These are phyloP conservation scores for Palloptera scutellata DNA, from an alignment of 2,888 invertebrate species.

Conservation along the genomic window DNA sequence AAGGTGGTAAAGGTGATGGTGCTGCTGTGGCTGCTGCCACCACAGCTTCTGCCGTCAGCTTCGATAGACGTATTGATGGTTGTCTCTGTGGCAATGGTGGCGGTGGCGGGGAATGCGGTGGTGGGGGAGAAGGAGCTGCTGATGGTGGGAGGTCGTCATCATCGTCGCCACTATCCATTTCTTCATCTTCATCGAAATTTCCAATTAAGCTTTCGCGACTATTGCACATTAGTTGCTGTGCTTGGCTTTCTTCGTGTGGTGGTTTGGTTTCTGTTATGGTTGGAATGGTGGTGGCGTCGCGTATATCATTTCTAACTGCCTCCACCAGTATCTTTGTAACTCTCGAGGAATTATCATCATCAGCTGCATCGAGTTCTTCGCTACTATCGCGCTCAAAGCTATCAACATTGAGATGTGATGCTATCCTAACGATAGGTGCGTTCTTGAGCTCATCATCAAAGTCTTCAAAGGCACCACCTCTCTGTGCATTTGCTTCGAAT, in stretches of 20 bases:
- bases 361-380: slow-evolving; percentile 46
- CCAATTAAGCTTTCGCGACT: slow-evolving; percentile 55
- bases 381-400: slow-evolving; percentile 44
- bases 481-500: slow-evolving; percentile 50
- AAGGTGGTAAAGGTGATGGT: slow-evolving; percentile 36
- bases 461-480: slow-evolving; percentile 54
- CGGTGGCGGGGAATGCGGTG: slow-evolving; percentile 49
- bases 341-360: slow-evolving; percentile 47
- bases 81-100: slow-evolving; percentile 51
- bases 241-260: slow-evolving; percentile 17
- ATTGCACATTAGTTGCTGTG: slow-evolving; percentile 47
- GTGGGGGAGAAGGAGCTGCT: slow-evolving; percentile 48
- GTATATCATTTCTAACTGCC: slow-evolving; percentile 14
- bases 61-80: slow-evolving; percentile 34
- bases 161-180: slow-evolving; percentile 28
- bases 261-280: slow-evolving; percentile 2
- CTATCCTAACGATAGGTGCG: slow-evolving; percentile 55
- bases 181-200: slow-evolving; percentile 40
- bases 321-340: slow-evolving; percentile 42
- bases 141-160: slow-evolving; percentile 47
- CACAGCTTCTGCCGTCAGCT: slow-evolving; percentile 30
- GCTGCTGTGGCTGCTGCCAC: slow-evolving; percentile 24
- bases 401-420: slow-evolving; percentile 27
- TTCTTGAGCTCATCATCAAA: slow-evolving; percentile 60
- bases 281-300: background rate